These are phyloP conservation scores for Megaceryle maxima DNA, from an alignment of 2,113 vertebrate genomes.

Conservation along the genomic window DNA sequence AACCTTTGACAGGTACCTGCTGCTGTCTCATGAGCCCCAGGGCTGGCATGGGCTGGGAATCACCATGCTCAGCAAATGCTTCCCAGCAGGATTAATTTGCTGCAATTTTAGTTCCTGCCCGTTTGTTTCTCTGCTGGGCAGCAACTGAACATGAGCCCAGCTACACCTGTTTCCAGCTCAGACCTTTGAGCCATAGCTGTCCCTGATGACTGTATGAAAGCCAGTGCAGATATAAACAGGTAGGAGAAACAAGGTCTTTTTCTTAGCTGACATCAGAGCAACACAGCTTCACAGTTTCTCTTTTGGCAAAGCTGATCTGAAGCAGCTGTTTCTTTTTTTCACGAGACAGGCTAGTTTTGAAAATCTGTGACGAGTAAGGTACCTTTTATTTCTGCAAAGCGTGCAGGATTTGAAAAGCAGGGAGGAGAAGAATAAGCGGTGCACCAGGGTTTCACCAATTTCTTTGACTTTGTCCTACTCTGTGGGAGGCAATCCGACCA, in stretches of 20 bases:
- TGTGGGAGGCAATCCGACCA: too few relatives aligned
- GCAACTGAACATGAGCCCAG: background rate
- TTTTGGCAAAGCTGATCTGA: background rate
- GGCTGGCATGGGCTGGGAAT: background rate
- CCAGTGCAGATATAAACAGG: background rate
- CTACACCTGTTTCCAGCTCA: background rate
- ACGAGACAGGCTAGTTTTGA: background rate
- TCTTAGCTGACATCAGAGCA: background rate
- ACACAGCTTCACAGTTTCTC: background rate
- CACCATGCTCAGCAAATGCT: fast-evolving
- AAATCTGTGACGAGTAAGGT: background rate
- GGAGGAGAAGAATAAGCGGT: background rate
- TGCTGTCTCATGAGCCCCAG: background rate
- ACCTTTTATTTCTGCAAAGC: background rate
- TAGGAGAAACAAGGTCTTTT: background rate
- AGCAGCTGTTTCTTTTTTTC: background rate
- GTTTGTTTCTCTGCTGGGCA: background rate
- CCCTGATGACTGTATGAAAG: background rate
- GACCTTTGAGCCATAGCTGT: background rate
- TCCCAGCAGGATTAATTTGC: background rate
- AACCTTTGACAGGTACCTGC: background rate
- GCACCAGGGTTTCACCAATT: background rate
- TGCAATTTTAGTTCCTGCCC: background rate
- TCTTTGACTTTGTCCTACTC: background rate
- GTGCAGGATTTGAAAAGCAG: background rate